A percentile compares a stretch with the other conserved stretches of the same genome.
phyloP scores from a whole-genome alignment of 2,797 vertebrate species.

The Aeoliscus strigatus region DNA sequence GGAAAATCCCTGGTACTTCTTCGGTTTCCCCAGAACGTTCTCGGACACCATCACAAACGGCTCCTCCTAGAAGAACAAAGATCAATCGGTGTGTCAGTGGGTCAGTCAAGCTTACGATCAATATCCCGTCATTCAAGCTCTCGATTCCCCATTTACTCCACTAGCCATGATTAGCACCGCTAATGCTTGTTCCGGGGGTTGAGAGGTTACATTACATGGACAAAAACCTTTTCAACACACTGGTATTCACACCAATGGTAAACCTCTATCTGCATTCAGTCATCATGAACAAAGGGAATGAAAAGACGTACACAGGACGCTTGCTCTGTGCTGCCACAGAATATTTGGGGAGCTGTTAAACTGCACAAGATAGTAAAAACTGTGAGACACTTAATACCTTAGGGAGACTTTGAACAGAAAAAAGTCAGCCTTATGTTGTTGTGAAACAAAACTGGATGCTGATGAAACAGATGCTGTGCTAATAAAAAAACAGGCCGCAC shows the following conservation, averaged over 20 bases:
- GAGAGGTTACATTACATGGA: not conserved
- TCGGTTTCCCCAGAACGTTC: slow-evolving; percentile 96
- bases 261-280: not conserved
- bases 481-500: slow-evolving; percentile 5
- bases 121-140: slow-evolving; percentile 32
- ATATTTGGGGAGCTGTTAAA: too few relatives aligned
- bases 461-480: slow-evolving; percentile 1
- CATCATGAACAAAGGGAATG: not conserved
- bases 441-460: not conserved
- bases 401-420: not conserved
- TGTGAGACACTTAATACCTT: not conserved
- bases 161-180: slow-evolving; percentile 18
- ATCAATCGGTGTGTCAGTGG: slow-evolving; percentile 34
- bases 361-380: not conserved
- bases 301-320: too few relatives aligned
- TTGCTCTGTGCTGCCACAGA: too few relatives aligned
- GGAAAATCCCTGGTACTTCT: slow-evolving; percentile 97
- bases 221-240: not conserved
- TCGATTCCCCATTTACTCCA: slow-evolving; percentile 40
- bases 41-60: slow-evolving; percentile 99
- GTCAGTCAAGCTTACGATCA: slow-evolving; percentile 33
- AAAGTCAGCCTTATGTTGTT: not conserved
- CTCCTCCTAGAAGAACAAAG: slow-evolving; percentile 84
- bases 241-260: not conserved
- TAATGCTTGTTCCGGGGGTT: slow-evolving; percentile 6